Conservation (phyloP, 2,113 vertebrate species). For the Clarias magur region DNA sequence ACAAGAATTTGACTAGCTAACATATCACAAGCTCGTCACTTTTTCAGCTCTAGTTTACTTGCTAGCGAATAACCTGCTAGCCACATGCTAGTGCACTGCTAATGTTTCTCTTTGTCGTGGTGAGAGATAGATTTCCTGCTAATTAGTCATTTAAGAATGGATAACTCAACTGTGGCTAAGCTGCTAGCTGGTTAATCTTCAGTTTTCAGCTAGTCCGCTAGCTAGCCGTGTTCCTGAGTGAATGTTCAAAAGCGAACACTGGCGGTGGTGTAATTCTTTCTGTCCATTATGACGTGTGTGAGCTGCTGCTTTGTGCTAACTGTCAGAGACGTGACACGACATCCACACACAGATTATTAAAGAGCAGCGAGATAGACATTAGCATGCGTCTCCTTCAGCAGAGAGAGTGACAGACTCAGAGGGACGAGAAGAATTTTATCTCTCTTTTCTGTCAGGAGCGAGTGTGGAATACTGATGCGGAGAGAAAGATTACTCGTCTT, state of each 20-base stretch:
- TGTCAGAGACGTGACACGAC: neutral
- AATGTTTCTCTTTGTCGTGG: neutral
- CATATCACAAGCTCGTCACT: neutral
- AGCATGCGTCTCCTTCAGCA: slow-evolving; percentile 22
- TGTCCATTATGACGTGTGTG: neutral
- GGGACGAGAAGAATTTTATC: slow-evolving; percentile 29
- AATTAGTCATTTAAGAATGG: neutral
- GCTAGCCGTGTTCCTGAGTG: neutral
- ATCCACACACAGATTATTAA: neutral
- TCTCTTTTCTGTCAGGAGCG: slow-evolving; percentile 17
- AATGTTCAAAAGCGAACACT: neutral
- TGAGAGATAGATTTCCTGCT: neutral
- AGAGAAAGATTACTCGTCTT: slow-evolving; percentile 12
- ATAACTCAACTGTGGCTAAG: neutral
- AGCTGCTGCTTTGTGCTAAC: neutral
- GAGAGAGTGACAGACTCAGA: slow-evolving; percentile 16
- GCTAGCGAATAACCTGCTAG: no score
- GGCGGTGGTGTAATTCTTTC: neutral
- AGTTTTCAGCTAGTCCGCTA: neutral
- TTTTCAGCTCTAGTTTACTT: neutral
- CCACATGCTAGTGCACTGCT: neutral
- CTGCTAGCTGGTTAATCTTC: neutral
- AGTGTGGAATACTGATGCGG: slow-evolving; percentile 20
- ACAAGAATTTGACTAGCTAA: neutral
- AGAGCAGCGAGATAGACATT: slow-evolving; percentile 27